Conservation (phyloP, 2,113 vertebrate genomes). For the Eublepharis macularius region DNA sequence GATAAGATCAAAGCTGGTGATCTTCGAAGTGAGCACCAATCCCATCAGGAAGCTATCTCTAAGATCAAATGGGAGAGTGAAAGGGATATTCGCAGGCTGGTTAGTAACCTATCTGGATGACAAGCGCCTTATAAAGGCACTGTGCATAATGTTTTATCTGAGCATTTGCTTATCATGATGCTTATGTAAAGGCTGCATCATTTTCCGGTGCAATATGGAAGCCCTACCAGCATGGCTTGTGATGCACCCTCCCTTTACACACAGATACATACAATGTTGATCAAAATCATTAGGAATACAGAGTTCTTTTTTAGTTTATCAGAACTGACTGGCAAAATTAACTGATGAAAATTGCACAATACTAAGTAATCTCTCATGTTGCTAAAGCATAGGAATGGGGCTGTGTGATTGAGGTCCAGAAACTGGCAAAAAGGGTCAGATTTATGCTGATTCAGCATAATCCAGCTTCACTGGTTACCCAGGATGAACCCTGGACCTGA, state of each 20-base stretch:
- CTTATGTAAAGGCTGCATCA: not conserved
- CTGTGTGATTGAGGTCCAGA: no score
- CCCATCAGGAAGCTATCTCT: constrained; percentile 95
- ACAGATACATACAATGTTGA: not conserved
- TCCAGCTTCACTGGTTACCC: no score
- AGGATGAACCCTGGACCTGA: no score
- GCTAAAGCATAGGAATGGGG: not conserved
- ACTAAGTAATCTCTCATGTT: not conserved
- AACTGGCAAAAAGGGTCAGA: no score
- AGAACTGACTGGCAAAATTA: not conserved
- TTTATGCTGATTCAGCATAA: no score
- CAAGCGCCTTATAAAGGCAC: not conserved
- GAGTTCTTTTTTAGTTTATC: not conserved
- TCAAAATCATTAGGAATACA: not conserved
- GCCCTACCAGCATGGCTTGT: not conserved
- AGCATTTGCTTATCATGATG: not conserved
- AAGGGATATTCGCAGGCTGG: constrained; percentile 93
- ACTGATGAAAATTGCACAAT: not conserved
- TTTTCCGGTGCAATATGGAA: no score
- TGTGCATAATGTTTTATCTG: not conserved
- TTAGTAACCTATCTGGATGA: constrained; percentile 67
- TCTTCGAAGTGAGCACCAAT: constrained; percentile 93
- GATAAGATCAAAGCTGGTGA: constrained; percentile 98
- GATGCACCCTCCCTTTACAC: not conserved
- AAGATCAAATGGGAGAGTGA: constrained; percentile 99